Evolutionary conservation across 92 coral and sea anemone genomes (phyloP).

Genomic region (Bergia puertoricense): DNA sequence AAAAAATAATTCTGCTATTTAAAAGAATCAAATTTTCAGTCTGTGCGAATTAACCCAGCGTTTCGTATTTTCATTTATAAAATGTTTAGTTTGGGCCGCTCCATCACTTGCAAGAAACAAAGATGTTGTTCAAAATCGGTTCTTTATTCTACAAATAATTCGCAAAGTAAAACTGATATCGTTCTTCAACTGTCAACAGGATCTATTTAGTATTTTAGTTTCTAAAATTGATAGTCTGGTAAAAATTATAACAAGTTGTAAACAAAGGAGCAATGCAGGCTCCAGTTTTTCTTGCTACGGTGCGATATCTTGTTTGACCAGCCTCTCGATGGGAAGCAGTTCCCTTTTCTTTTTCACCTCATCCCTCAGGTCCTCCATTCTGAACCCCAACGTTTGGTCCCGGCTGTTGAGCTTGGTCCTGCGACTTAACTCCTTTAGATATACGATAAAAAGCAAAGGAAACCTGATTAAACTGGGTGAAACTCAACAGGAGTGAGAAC

Average conservation of each 20-base stretch:
- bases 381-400: constrained; percentile 73
- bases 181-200: not conserved
- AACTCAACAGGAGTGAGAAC: too few species aligned
- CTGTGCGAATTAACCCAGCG: too few species aligned
- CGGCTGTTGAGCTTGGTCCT: constrained; percentile 42
- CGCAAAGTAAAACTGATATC: not conserved
- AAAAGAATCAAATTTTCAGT: too few species aligned
- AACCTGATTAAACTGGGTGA: not conserved
- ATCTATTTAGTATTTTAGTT: too few species aligned
- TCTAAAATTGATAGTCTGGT: not conserved
- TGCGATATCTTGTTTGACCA: not conserved
- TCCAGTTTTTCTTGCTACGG: not conserved
- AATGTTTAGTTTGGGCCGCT: too few species aligned
- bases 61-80: too few species aligned
- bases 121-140: not conserved
- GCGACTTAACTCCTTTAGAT: constrained; percentile 41
- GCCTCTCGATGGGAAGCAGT: constrained; percentile 29
- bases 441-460: too few species aligned
- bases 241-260: not conserved
- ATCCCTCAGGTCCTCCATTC: constrained; percentile 52
- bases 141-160: not conserved
- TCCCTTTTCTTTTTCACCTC: constrained; percentile 61
- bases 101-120: too few species aligned
- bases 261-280: not conserved
- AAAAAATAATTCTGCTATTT: too few species aligned